phyloP scores from a whole-genome alignment of 1,140 invertebrate genomes.

The Chionoecetes opilio region DNA sequence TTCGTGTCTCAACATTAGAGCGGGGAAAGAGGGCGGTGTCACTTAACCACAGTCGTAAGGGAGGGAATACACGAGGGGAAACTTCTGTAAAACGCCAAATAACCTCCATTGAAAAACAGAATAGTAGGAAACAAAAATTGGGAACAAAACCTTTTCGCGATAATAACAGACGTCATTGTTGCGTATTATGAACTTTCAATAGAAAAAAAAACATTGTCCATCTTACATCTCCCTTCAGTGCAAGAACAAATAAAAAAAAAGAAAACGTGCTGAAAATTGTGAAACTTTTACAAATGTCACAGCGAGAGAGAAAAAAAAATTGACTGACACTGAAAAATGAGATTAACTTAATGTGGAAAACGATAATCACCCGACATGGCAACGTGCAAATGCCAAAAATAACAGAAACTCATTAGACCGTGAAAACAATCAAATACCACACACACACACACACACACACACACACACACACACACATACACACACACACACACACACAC shows the following conservation, averaged over 20 bases:
- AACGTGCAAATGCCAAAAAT: not conserved
- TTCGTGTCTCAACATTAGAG: too few species aligned
- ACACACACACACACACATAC: not conserved
- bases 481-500: too few species aligned
- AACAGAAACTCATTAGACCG: not conserved
- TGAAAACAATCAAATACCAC: not conserved
- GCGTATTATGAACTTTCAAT: too few species aligned
- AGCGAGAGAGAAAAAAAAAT: not conserved
- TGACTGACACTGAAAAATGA: not conserved
- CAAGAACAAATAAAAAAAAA: too few species aligned
- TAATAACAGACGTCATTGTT: too few species aligned
- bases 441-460: not conserved
- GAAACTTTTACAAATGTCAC: not conserved
- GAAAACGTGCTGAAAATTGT: too few species aligned
- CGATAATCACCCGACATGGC: not conserved
- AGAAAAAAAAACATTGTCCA: too few species aligned
- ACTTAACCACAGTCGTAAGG: not conserved
- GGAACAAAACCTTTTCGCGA: too few species aligned
- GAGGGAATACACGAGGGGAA: not conserved
- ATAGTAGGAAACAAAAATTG: not conserved
- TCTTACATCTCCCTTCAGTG: too few species aligned
- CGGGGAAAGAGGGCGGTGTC: not conserved
- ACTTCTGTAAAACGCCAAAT: not conserved
- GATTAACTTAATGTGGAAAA: not conserved
- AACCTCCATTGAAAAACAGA: not conserved